Base-by-base conservation (phyloP, 1,140 invertebrate species). In the Pollicipes pollicipes region DNA sequence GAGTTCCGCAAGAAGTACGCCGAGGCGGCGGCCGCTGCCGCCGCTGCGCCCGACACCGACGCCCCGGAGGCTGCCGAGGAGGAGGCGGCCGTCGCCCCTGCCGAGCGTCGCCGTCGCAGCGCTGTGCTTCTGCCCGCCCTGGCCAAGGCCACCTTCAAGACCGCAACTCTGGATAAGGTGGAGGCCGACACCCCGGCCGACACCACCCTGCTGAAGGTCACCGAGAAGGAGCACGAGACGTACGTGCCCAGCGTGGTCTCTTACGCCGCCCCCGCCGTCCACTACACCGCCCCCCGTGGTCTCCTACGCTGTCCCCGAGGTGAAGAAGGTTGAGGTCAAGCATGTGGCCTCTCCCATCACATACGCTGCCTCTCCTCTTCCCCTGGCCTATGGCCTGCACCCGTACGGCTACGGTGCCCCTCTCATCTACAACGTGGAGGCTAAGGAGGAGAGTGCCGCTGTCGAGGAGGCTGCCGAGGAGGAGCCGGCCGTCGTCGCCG, bases 1-100 rank as follows among this genome's bases (percentile, higher is more conserved):
- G 71, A 74, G 58, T 74, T 72, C 70, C 30, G 31, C 70, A 32
- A 70, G 29, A 30, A 71, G 64, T 72, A 69, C 70, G 73, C 71
- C 13, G 71, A 75, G 45, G 74, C 74, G 32, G 74, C 71, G 31
- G 68, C 73, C 30, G 73, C 73, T n/a, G n/a, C n/a, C n/a, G n/a
- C n/a, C n/a, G 69, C 69, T 69, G 73, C 37, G 37, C 10, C 37
- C 37, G 37, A n/a, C n/a, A n/a, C n/a, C n/a, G n/a, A n/a, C n/a
- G n/a, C n/a, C n/a, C n/a, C n/a, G n/a, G n/a, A n/a, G n/a, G n/a
- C n/a, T n/a, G 27, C 28, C 27, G 27, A 66, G 64, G 28, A 8
- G 16, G 27, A 71, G n/a, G 35, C 58, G 31, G 66, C 10, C 58
- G 30, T 21, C 45, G 45, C 35, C 28, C 26, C 28, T 8, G 69